Base-by-base conservation (phyloP, 2,113 vertebrate species). In the Prunella fulvescens region DNA sequence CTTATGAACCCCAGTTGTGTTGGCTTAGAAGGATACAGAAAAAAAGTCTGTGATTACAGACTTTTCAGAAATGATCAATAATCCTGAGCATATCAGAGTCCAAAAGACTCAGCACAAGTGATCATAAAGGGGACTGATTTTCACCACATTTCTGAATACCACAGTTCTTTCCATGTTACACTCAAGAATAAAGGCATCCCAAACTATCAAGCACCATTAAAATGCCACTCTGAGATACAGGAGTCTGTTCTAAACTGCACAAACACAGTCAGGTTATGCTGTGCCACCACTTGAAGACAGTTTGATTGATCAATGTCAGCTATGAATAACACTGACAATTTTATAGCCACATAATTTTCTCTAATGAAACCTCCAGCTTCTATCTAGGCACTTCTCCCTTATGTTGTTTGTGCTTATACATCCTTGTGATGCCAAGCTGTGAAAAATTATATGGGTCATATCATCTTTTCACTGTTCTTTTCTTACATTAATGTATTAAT, bases 261-360 rank as follows among this genome's bases (percentile, higher is more conserved):
- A 66, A 94, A 77, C 29, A 45, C 6, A 37, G 40, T 18, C 42
- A 86, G 47, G 47, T 91, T 83, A 62, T 78, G 64, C 35, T 82
- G 23, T 88, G 72, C 56, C 51, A 19, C 67, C n/a, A 26, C 7
- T 54, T 86, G 88, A 66, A 66, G 71, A 31, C 24, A 83, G 19
- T 60, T 73, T 83, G 82, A 86, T 80, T 90, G 90, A 95, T 64
- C 76, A 95, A 92, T 92, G 93, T 92, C 85, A 86, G 76, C 79
- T 77, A n/a, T 80, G 79, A 77, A 80, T 50, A 72, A 91, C 33
- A 83, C 39, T 66, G 56, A 83, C 65, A 92, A 78, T 81, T 95
- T 96, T 80, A 94, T 44, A 91, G 70, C 24, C 72, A 83, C 37
- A 39, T 88, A 64, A 79, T 92, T 93, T 95, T 69, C n/a, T 66